Percentiles rank a stretch among this genome's conserved stretches.
Conservation (phyloP, 2,797 vertebrate genomes). For the Falco berigora region DNA sequence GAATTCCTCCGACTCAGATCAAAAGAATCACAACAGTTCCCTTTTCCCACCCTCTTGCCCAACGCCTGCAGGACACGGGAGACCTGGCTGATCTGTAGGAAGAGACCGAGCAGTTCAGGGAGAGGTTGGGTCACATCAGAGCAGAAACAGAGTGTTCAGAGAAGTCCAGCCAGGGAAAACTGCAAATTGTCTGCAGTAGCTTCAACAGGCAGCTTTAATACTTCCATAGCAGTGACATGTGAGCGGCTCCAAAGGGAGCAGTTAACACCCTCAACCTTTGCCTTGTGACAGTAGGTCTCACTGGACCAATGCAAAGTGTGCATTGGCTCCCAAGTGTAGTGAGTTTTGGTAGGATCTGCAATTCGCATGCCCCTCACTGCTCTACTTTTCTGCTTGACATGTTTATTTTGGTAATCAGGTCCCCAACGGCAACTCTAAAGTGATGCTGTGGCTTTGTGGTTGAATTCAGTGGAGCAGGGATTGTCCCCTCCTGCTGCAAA, state of each 20-base stretch:
- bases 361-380: neutral
- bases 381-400: neutral
- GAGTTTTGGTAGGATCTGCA: neutral
- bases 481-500: neutral
- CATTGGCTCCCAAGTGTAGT: neutral
- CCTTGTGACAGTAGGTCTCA: neutral
- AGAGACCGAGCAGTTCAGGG: slow-evolving; percentile 71
- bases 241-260: neutral
- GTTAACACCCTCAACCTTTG: neutral
- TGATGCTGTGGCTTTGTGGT: neutral
- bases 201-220: slow-evolving; percentile 70
- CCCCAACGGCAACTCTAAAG: neutral
- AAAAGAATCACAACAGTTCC: neutral
- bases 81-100: slow-evolving; percentile 74
- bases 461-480: neutral
- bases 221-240: slow-evolving; percentile 66
- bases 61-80: slow-evolving; percentile 71
- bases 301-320: neutral
- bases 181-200: slow-evolving; percentile 59
- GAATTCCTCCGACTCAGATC: neutral
- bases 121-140: slow-evolving; percentile 57
- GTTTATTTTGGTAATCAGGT: neutral
- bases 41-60: neutral
- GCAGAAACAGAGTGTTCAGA: slow-evolving; percentile 68
- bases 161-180: slow-evolving; percentile 55